Base-by-base conservation (phyloP, 2,113 vertebrate genomes). In the Gymnorhina tibicen region DNA sequence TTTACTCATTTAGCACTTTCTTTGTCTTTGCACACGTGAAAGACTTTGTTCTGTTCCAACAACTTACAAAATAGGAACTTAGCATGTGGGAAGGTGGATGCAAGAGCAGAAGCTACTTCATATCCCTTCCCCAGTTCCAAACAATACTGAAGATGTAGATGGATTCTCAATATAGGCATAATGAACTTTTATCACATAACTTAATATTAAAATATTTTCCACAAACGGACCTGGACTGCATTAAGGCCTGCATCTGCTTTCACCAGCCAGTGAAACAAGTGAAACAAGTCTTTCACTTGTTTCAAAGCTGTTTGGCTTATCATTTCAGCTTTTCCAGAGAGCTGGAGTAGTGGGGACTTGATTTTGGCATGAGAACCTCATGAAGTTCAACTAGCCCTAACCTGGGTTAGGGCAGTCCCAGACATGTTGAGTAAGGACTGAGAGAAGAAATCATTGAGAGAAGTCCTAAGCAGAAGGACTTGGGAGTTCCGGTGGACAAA, bases 401-500 rank as follows among this genome's bases (percentile, higher is more conserved):
- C 6, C 6, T 37, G 32, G 4, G 1, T 33, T 37, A 52, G 12
- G 18, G 37, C 9, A 60, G 22, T 27, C 12, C 18, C 18, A 60
- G 22, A 37, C 32, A 37, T 0, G n/a, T n/a, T n/a, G 1, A 52
- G 17, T 23, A 22, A 11, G 37, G 52, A 27, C 6, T 68, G 27
- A 50, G 16, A 69, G 18, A 67, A 67, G 20, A 39, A n/a, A 10
- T 55, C 8, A 47, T 5, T 62, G 47, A 53, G 20, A 39, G 12
- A 32, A 53, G 41, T 53, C 33, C 10, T 44, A 3, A 22, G 50
- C 21, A 44, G n/a, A 87, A 41, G 8, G 30, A 8, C 30, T 21
- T 70, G 20, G 9, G 16, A 10, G 1, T 47, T 39, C 24, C n/a
- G 20, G 24, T 41, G n/a, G 23, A 46, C 0, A 0, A 78, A 46